Evolutionary conservation across 2,113 vertebrate genomes (phyloP), one percentile per base, ranked within the genome.

Genomic region (Calyptomena viridis): DNA sequence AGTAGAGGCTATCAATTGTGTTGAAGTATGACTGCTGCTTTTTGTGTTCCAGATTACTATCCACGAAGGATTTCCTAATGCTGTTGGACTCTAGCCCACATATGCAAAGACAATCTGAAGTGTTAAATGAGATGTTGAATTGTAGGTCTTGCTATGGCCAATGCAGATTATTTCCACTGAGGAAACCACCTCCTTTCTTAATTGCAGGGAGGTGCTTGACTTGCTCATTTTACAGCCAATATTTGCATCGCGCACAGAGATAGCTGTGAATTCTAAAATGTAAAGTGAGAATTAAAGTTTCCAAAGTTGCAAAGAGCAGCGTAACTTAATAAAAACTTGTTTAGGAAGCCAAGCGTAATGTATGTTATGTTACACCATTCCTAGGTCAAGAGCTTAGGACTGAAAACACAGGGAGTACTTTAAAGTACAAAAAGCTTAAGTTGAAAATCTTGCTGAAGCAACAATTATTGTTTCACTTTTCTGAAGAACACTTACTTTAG

Each of bases 1-100:
- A 90, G 86, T 53, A 84, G 68, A 93, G 90, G 77, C 69, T 90
- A 96, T 93, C 89, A 91, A 91, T 87, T 94, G 75, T 95, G 87
- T 50, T 97, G 97, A 96, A 97, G 96, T 96, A 94, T 52, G 93
- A 96, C 79, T 96, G 87, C 69, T 95, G 95, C 74, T 89, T 96
- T 97, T 97, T 89, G 82, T 97, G 93, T 87, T 96, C 86, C 93
- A 96, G 96, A 91, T 97, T 90, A 78, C 86, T 97, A 96, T 96
- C 88, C 95, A 90, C 47, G 23, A 74, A 97, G 94, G 94, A 97
- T 96, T 97, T 98, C 97, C 92, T 97, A 96, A 96, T n/a, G 52
- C 56, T 90, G 31, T 44, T 97, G 96, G 96, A 96, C 73, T 55
- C 39, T 11, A 91, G 96, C 93, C 96, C 88, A 93, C 37, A 78